Evolutionary conservation across 2,797 vertebrate species (phyloP), one percentile per base, ranked within the genome.

Genomic region (Sebastes elongatus): DNA sequence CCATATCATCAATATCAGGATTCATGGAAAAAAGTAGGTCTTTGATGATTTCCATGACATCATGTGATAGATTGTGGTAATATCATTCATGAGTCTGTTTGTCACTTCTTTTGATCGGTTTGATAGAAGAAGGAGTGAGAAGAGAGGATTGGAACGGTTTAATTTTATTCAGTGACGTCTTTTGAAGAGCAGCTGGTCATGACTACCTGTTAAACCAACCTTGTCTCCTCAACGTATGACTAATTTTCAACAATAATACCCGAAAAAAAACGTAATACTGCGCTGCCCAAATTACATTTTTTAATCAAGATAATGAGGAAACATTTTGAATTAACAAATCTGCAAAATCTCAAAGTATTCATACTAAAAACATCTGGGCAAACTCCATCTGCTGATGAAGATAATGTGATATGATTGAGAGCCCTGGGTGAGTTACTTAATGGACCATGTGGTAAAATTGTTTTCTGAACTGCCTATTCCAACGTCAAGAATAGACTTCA

Each of bases 41-140:
- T 69, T 60, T 27, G 13, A 55, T 70, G 55, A 76, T 35, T 83
- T 80, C 62, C n/a, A 7, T 13, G 35, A 59, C 33, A 53, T 65
- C 10, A n/a, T 49, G 27, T 70, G 23, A 23, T 46, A 57, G 57
- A 80, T 76, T 27, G 59, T 10, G 23, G 4, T 65, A 70, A 80
- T 88, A 69, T 73, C 64, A 79, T 84, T 82, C 71, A 80, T 56
- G 49, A 65, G 62, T 86, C 69, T 27, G 59, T 68, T 66, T 61
- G 35, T 53, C 76, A 66, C 64, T 74, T 46, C 68, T 74, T 88
- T 86, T 85, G 68, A 87, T 88, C 66, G 56, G 16, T 78, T 84
- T 78, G 11, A 80, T 62, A 56, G 57, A 75, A 71, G 32, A 63
- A 25, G n/a, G 42, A 27, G 66, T 28, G 8, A 71, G 30, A 71